Base-by-base conservation (phyloP, 2,888 invertebrate species). In the Pimpla rufipes region DNA sequence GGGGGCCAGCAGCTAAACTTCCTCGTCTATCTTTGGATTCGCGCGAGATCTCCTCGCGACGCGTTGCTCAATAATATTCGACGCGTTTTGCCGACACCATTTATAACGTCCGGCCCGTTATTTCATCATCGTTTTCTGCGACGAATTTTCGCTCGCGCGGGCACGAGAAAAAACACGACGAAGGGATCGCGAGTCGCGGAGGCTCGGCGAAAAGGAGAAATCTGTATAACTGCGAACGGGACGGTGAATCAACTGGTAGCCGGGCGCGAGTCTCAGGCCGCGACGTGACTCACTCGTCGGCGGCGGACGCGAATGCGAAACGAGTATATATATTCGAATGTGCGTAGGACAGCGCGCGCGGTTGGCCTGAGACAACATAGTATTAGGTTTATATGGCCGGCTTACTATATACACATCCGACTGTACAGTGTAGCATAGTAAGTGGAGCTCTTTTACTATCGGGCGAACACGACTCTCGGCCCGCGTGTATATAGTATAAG, bases 321-420 rank as follows among this genome's bases (percentile, higher is more conserved):
- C 68, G 59, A 59, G 76, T 67, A 55, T 59, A 78, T 67, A 55
- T 59, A 78, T 78, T 78, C 57, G 57, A 50, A 70, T 70, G 68
- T 37, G 57, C 45, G 64, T 52, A 52, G 47, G 16, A 59, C 47
- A 62, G 50, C 40, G 29, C 29, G 29, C 29, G 29, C 29, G 29
- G 29, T 29, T 29, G n/a, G 75, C 23, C n/a, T n/a, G 18, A 8
- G 47, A 35, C 23, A 50, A 37, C 37, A 52, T 73, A 59, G 59
- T 73, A 73, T 57, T 59, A 52, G 37, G 52, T 37, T 37, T 37
- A 70, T 52, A 40, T 47, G 23, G 52, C 52, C 52, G 18, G n/a
- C n/a, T 16, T 35, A 47, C 23, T 57, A 55, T 5, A 5, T 29
- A 23, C 11, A 47, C 16, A 47, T 35, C 23, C 5, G 29, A 59